A percentile compares a stretch with the other conserved stretches of the same genome.
Evolutionary conservation across 2,888 invertebrate genomes (phyloP).

Genomic region (Sympetrum striolatum): DNA sequence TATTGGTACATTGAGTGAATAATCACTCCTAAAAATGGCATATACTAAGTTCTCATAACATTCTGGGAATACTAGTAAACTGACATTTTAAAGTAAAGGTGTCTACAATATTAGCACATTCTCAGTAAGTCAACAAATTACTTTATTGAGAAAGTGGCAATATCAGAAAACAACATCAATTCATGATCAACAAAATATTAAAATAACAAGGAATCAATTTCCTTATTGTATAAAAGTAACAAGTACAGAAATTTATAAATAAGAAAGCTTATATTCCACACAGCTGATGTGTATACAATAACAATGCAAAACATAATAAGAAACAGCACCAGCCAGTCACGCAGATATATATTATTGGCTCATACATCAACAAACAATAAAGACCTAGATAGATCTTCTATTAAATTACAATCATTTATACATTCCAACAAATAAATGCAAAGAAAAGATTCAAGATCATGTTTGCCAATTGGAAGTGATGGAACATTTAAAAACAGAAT

Average conservation of each 20-base stretch:
- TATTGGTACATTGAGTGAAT: too few species aligned
- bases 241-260: neutral
- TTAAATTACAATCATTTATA: neutral
- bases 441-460: neutral
- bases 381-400: neutral
- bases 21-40: too few species aligned
- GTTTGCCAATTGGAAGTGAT: neutral
- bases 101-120: neutral
- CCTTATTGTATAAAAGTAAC: slow-evolving; percentile 1
- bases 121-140: neutral
- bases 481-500: neutral
- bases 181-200: neutral
- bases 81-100: too few species aligned
- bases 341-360: too few species aligned
- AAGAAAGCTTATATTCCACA: neutral
- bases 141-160: neutral
- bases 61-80: too few species aligned
- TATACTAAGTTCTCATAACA: too few species aligned
- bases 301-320: too few species aligned
- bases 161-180: neutral
- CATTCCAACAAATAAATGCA: slow-evolving; percentile 11
- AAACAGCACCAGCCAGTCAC: neutral
- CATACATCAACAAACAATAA: neutral
- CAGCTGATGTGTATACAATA: neutral
- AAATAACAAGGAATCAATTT: neutral